phyloP scores from a whole-genome alignment of 2,113 vertebrate genomes.

The Paradoxurus hermaphroditus region DNA sequence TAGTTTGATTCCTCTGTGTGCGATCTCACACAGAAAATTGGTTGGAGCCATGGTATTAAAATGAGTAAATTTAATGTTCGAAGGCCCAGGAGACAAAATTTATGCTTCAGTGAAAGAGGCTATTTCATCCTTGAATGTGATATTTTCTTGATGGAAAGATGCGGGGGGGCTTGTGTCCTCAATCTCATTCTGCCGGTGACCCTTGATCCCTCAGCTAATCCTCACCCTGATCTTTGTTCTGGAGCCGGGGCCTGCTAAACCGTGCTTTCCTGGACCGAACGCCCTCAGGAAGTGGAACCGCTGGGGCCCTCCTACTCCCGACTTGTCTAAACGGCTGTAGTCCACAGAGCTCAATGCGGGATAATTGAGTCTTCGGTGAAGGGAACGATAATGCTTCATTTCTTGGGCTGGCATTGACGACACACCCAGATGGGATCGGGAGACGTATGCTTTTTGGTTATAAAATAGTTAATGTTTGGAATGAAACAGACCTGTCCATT shows the following conservation, averaged over 20 bases:
- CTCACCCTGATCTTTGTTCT: not conserved
- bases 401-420: not conserved
- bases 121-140: not conserved
- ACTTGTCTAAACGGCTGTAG: not conserved
- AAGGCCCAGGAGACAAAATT: constrained; percentile 30
- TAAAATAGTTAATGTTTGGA: not conserved
- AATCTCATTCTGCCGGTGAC: not conserved
- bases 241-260: not conserved
- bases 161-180: not conserved
- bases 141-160: not conserved
- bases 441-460: not conserved
- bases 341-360: not conserved
- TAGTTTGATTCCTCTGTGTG: constrained; percentile 22
- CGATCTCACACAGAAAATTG: constrained; percentile 55
- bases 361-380: not conserved
- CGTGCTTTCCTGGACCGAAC: not conserved
- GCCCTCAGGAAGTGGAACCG: not conserved
- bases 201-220: not conserved
- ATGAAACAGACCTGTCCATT: not conserved
- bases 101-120: not conserved
- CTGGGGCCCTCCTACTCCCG: not conserved
- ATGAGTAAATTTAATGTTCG: constrained; percentile 32
- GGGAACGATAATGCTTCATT: not conserved
- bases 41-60: constrained; percentile 7
- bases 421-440: not conserved